A percentile compares a stretch with the other conserved stretches of the same genome.
Evolutionary conservation across 1,140 invertebrate species (phyloP).

Genomic region (Scaptomyza hsui): DNA sequence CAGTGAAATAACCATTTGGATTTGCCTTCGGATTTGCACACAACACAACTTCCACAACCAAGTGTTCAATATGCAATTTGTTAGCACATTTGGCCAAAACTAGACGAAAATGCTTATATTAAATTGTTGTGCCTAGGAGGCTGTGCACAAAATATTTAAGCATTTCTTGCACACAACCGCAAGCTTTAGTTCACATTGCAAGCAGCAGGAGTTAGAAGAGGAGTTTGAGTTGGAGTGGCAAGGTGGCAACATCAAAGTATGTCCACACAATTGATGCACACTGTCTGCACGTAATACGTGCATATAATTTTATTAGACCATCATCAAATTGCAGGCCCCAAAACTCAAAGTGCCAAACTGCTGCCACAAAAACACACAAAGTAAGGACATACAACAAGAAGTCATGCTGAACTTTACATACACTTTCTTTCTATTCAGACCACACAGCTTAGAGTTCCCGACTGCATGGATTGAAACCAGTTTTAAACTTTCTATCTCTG

Average conservation of each 20-base stretch:
- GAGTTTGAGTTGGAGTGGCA: not conserved
- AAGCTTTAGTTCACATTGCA: not conserved
- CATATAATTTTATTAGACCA: slow-evolving; percentile 64
- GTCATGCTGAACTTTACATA: not conserved
- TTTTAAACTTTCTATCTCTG: too few relatives aligned
- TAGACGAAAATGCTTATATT: slow-evolving; percentile 17
- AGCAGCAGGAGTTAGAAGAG: not conserved
- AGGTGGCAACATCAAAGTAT: not conserved
- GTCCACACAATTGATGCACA: not conserved
- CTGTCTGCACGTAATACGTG: slow-evolving; percentile 4
- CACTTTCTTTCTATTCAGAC: too few relatives aligned
- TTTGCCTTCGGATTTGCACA: slow-evolving; percentile 13
- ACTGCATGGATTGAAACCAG: too few relatives aligned
- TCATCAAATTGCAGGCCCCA: slow-evolving; percentile 47
- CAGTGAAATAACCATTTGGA: not conserved
- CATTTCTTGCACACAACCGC: not conserved
- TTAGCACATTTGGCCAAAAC: slow-evolving; percentile 26
- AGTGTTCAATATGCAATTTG: slow-evolving; percentile 51
- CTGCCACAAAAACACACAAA: slow-evolving; percentile 19
- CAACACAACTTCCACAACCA: slow-evolving; percentile 14
- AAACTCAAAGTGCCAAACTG: slow-evolving; percentile 29
- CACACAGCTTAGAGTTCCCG: too few relatives aligned
- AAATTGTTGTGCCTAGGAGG: slow-evolving; percentile 20
- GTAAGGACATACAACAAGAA: not conserved
- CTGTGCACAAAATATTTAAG: slow-evolving; percentile 6